These are phyloP conservation scores for Helicolenus hilgendorfi DNA, from an alignment of 2,797 vertebrate species.

Conservation along the genomic window DNA sequence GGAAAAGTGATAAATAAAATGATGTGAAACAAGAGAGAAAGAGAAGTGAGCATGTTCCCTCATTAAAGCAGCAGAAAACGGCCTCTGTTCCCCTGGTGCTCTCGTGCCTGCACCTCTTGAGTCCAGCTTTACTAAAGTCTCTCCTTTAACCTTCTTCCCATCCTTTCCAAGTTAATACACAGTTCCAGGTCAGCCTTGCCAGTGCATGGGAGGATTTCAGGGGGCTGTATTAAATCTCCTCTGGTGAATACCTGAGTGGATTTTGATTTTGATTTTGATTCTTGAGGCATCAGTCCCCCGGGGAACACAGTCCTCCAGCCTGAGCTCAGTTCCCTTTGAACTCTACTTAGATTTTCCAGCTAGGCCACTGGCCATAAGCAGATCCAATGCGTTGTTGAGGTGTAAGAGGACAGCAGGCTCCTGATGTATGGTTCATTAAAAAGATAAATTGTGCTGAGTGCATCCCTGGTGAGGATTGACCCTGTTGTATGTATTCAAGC, in stretches of 20 bases:
- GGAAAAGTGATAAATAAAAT: background rate
- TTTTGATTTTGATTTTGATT: constrained; percentile 68
- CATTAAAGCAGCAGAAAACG: background rate
- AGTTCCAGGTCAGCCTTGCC: constrained; percentile 37
- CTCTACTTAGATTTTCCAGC: constrained; percentile 57
- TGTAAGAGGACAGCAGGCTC: constrained; percentile 43
- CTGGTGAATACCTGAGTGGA: constrained; percentile 74
- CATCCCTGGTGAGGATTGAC: constrained; percentile 55
- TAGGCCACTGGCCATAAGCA: constrained; percentile 51
- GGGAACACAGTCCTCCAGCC: constrained; percentile 38
- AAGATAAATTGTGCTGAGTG: constrained; percentile 69
- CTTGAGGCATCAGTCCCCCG: constrained; percentile 28
- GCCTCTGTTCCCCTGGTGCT: background rate
- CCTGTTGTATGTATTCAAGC: constrained; percentile 49
- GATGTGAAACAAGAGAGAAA: background rate
- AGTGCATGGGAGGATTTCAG: constrained; percentile 62
- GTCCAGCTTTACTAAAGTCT: constrained; percentile 31
- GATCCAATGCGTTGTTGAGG: constrained; percentile 42
- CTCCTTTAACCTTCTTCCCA: constrained; percentile 44
- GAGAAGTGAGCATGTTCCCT: background rate
- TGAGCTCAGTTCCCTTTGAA: constrained; percentile 78
- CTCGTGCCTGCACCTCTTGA: constrained; percentile 23
- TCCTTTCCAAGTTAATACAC: background rate
- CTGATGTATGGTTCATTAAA: constrained; percentile 74
- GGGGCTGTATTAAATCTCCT: constrained; percentile 53